phyloP scores from a whole-genome alignment of 2,888 invertebrate species.

The Ophion ellenae region DNA sequence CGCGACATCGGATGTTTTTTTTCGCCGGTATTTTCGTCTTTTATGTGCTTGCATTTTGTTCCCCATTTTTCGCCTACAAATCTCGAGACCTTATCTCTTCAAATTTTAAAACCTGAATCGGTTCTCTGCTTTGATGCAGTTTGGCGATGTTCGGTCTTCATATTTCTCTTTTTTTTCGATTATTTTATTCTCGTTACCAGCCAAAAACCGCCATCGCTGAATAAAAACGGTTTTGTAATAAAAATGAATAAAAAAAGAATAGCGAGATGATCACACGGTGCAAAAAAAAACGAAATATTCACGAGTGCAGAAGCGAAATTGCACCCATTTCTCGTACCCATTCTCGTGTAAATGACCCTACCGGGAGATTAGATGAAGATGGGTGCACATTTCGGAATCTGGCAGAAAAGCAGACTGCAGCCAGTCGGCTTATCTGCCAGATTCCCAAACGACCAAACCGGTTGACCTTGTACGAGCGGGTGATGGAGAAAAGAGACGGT shows the following conservation, averaged over 20 bases:
- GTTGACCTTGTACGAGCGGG: slow-evolving; percentile 48
- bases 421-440: slow-evolving; percentile 28
- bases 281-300: background rate
- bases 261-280: background rate
- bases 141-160: background rate
- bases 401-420: background rate
- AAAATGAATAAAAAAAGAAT: background rate
- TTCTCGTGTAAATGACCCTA: background rate
- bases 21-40: too few species aligned
- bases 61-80: too few species aligned
- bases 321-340: background rate
- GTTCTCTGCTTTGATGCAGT: too few species aligned
- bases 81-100: too few species aligned
- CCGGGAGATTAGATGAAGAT: background rate
- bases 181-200: background rate
- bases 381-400: background rate
- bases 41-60: too few species aligned
- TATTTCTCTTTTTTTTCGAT: background rate
- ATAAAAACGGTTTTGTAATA: background rate
- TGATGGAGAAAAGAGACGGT: slow-evolving; percentile 13
- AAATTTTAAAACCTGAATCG: too few species aligned
- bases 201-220: background rate
- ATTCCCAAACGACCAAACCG: slow-evolving; percentile 29
- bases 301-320: background rate
- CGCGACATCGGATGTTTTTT: too few species aligned